Evolutionary conservation across 2,888 invertebrate genomes (phyloP).

Genomic region (Amphipoea lucens): DNA sequence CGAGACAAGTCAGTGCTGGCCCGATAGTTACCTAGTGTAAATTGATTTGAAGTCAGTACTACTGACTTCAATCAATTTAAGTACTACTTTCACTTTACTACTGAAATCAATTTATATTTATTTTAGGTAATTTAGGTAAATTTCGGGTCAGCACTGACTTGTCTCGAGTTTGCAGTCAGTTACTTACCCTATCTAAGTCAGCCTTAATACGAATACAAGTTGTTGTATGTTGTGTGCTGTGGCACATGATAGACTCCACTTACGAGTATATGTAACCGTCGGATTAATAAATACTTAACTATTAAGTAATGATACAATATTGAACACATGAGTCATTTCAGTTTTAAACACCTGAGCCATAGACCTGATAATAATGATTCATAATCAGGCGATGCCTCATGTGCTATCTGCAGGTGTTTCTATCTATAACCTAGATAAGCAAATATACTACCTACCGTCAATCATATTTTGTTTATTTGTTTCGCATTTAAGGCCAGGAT

Average conservation of each 20-base stretch:
- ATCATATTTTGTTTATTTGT: not conserved
- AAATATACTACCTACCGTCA: not conserved
- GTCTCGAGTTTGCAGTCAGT: no score
- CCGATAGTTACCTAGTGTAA: no score
- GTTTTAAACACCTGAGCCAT: not conserved
- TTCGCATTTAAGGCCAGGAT: not conserved
- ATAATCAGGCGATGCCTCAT: slow-evolving; percentile 21
- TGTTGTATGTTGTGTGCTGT: no score
- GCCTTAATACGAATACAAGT: no score
- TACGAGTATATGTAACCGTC: not conserved
- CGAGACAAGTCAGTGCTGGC: no score
- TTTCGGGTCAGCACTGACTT: no score
- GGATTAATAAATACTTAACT: not conserved
- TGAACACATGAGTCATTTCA: slow-evolving; percentile 1
- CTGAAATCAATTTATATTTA: no score
- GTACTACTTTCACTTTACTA: no score
- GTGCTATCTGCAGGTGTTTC: slow-evolving; percentile 21
- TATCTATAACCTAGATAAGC: not conserved
- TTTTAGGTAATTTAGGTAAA: no score
- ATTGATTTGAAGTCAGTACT: no score
- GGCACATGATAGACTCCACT: not conserved
- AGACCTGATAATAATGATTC: not conserved
- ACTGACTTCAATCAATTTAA: no score
- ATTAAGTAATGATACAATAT: not conserved
- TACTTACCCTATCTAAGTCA: no score